Percentiles rank a stretch among this genome's conserved stretches.
Conservation (phyloP, 2,797 vertebrate species). For the Ciconia nigra region DNA sequence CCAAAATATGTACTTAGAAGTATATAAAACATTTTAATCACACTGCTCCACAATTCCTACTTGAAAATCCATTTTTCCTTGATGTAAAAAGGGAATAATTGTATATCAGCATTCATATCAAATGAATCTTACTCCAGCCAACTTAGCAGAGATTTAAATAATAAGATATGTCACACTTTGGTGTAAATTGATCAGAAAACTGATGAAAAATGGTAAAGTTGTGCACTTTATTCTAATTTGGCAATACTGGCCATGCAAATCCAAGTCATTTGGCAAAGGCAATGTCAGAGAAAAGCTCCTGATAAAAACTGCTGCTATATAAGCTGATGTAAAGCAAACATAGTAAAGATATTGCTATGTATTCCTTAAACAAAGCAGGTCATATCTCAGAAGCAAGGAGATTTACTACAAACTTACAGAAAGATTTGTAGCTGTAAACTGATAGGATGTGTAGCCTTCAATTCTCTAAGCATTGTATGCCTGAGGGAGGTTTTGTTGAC, state of each 20-base stretch:
- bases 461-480: background rate
- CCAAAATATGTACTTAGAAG: background rate
- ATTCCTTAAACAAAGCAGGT: conserved; percentile 10
- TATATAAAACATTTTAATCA: background rate
- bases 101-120: background rate
- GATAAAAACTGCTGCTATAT: background rate
- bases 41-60: background rate
- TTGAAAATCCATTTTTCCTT: background rate
- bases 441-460: background rate
- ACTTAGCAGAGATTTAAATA: background rate
- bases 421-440: conserved; percentile 24
- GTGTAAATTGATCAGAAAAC: background rate
- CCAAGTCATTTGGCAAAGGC: background rate
- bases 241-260: background rate
- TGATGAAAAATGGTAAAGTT: background rate
- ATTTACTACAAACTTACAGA: background rate
- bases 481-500: conserved; percentile 12
- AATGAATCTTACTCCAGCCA: background rate
- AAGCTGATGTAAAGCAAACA: background rate
- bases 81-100: background rate
- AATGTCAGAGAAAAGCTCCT: background rate
- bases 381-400: conserved; percentile 1
- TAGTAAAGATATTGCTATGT: background rate
- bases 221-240: background rate
- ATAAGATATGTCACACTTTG: background rate